A percentile compares a stretch with the other conserved stretches of the same genome.
phyloP scores from a whole-genome alignment of 2,113 vertebrate species.

The Notarius lentiginosus region DNA sequence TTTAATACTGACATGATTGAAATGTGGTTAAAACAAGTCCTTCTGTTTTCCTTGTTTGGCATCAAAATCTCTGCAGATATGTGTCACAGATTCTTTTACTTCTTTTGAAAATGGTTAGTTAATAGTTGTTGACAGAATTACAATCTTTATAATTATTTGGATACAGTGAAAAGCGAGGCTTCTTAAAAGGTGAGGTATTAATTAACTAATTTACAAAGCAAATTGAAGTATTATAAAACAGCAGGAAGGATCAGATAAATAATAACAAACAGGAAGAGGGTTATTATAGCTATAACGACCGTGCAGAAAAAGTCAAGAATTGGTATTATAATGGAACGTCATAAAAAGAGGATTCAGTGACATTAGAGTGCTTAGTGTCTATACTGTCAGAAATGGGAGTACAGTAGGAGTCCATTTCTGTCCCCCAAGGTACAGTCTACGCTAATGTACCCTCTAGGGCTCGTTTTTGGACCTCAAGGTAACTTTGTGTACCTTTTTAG shows the following conservation, averaged over 20 bases:
- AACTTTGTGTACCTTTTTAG: too few relatives aligned
- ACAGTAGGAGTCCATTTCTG: too few relatives aligned
- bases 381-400: too few relatives aligned
- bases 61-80: neutral
- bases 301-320: neutral
- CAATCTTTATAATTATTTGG: neutral
- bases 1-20: neutral
- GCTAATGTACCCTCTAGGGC: too few relatives aligned
- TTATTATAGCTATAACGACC: neutral
- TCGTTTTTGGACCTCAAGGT: too few relatives aligned
- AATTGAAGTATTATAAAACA: neutral
- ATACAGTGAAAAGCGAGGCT: neutral
- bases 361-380: neutral
- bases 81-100: neutral
- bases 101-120: neutral
- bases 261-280: neutral
- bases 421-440: too few relatives aligned
- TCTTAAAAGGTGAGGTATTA: neutral
- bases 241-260: neutral
- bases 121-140: neutral
- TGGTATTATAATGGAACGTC: neutral
- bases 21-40: neutral
- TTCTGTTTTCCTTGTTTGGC: neutral
- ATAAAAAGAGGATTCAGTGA: neutral
- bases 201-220: neutral